Evolutionary conservation across 2,113 vertebrate genomes (phyloP), one percentile per base, ranked within the genome.

Genomic region (Platysternon megacephalum): DNA sequence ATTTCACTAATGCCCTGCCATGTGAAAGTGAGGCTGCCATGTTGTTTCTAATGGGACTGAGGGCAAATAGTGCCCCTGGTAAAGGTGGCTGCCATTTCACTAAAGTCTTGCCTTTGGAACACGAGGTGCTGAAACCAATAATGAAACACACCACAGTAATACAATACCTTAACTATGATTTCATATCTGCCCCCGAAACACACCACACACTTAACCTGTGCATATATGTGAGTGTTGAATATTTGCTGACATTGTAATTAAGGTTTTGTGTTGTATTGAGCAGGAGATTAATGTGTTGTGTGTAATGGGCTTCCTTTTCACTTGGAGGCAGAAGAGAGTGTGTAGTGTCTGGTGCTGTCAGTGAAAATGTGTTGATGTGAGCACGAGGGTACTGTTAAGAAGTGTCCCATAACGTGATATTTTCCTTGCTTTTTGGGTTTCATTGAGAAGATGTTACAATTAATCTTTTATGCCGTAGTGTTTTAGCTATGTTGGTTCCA

Each of bases 131-230:
- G 55, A 83, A 29, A 53, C 52, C 58, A 89, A 86, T 86, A 91
- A 85, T 88, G 96, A 95, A 87, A 92, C 81, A 52, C 55, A 28
- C 51, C 56, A 35, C 74, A 68, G 80, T 89, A 79, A 87, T 95
- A 83, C 39, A 91, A 87, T 91, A 58, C 81, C 90, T 80, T 97
- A 80, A 95, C 96, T 88, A 93, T 90, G 26, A n/a, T 19, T 35
- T n/a, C 35, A 55, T 89, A 94, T 94, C 93, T 80, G 94, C 86
- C 95, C 88, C 14, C 19, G 3, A 72, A n/a, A 65, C 29, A 68
- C 35, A 14, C 16, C 32, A n/a, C 35, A 46, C 44, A 46, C 44
- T 46, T 39, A n/a, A 95, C 94, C 94, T 96, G 76, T 48, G 89
- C 88, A 22, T 79, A 58, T 91, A 93, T 93, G 88, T 87, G 93